These are phyloP conservation scores for Neoscelio sp. DNA, from an alignment of 2,888 invertebrate species.

Conservation along the genomic window DNA sequence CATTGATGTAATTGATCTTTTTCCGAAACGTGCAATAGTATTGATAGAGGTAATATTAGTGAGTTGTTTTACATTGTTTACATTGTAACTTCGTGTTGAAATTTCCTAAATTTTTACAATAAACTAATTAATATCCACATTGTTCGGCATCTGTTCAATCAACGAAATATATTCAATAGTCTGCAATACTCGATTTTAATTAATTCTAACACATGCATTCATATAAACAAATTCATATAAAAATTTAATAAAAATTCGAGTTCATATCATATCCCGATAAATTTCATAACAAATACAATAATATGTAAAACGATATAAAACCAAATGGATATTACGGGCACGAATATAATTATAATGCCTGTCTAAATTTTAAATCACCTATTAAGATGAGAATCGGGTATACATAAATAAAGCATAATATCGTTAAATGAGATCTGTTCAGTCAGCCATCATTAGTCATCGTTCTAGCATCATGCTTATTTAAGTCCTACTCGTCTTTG, in stretches of 20 bases:
- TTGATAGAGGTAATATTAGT: no score
- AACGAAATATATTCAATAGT: slow-evolving; percentile 11
- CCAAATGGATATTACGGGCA: no score
- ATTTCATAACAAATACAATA: no score
- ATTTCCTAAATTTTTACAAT: neutral
- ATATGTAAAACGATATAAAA: neutral
- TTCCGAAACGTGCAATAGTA: no score
- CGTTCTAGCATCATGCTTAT: slow-evolving; percentile 44
- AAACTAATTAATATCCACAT: neutral
- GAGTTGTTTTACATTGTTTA: no score
- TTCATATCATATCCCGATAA: no score
- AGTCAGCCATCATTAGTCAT: slow-evolving; percentile 50
- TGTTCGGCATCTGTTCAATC: neutral
- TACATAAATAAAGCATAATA: slow-evolving; percentile 49
- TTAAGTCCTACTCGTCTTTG: slow-evolving; percentile 38
- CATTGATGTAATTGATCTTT: no score
- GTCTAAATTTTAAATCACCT: slow-evolving; percentile 21
- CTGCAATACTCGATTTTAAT: slow-evolving; percentile 14
- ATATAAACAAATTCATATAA: no score
- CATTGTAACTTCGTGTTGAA: neutral
- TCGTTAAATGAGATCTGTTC: slow-evolving; percentile 31
- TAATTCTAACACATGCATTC: no score
- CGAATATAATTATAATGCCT: slow-evolving; percentile 17
- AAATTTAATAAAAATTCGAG: no score
- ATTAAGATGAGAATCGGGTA: slow-evolving; percentile 36